Base-by-base conservation (phyloP, 2,113 vertebrate genomes). In the Callaeas wilsoni region DNA sequence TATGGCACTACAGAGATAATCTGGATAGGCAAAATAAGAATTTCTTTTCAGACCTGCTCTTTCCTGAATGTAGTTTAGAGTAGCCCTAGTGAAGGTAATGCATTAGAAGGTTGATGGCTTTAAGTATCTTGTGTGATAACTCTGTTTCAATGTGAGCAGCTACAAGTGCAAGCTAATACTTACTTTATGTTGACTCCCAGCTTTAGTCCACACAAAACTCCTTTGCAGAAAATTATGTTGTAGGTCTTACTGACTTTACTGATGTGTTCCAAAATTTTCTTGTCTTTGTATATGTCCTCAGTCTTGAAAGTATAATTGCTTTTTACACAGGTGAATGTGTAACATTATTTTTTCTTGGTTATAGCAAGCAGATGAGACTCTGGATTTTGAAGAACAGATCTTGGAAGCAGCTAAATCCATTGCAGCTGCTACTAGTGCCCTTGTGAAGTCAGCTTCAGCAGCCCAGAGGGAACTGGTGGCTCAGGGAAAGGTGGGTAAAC, bases 381-480 rank as follows among this genome's bases (percentile, higher is more conserved):
- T 99, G 98, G 99, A 99, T 97, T 99, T 99, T 86, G 99, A 99
- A 97, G 99, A 99, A 96, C 99, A 99, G 98, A 99, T 99, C 94
- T 97, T 99, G 82, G 99, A 99, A 97, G 99, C 99, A 42, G 99
- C 99, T 46, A 99, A 99, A 79, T 99, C 99, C 95, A 99, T 99
- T 80, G 99, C 99, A 57, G 99, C 99, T 41, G 99, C 99, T 57
- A 99, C 99, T 46, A 99, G 99, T 41, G 99, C 99, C 77, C 98
- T 99, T 13, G 99, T 99, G 94, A 99, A 99, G 95, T 99, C 99
- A 3, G 99, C 99, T 33, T 99, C 99, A 1, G 99, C 99, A 18
- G 99, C 99, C 78, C 99, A 99, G 97, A 98, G 99, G 93, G 99
- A 99, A 93, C 98, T 99, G 96, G 99, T 99, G 88, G 99, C 99